Percentiles rank a stretch among this genome's conserved stretches.
Evolutionary conservation across 2,888 invertebrate genomes (phyloP).

Genomic region (Machimus rusticus): DNA sequence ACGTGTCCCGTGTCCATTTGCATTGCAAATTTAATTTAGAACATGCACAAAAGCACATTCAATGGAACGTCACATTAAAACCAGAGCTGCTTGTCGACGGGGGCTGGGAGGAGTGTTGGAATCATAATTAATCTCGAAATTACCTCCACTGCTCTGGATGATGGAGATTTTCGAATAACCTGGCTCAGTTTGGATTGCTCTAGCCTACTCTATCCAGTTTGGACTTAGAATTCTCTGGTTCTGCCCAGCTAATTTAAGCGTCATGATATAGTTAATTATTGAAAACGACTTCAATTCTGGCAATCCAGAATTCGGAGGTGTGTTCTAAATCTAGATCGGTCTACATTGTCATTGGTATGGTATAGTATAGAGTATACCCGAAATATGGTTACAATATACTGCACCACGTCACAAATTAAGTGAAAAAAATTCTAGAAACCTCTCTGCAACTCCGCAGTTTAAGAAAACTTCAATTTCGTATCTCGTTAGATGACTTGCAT

Average conservation of each 20-base stretch:
- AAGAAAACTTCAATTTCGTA: background rate
- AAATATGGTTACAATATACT: background rate
- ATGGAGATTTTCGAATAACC: background rate
- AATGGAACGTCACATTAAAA: slow-evolving; percentile 10
- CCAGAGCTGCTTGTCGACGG: background rate
- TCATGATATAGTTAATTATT: background rate
- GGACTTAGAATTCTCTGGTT: background rate
- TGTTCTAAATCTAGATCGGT: background rate
- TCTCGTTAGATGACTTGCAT: background rate
- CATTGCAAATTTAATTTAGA: slow-evolving; percentile 34
- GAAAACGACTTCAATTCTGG: background rate
- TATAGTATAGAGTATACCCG: background rate
- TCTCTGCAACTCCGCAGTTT: background rate
- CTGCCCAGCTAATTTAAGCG: background rate
- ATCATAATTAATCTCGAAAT: slow-evolving; percentile 10
- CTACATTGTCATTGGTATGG: background rate
- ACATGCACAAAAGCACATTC: slow-evolving; percentile 18
- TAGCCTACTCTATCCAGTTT: background rate
- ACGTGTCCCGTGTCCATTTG: slow-evolving; percentile 2
- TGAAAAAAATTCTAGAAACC: background rate
- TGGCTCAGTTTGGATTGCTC: background rate
- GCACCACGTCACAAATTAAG: background rate
- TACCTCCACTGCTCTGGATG: background rate
- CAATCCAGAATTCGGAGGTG: background rate
- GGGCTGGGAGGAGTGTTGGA: background rate